Evolutionary conservation across 2,113 vertebrate species (phyloP).

Genomic region (Trochalopteron elliotii): DNA sequence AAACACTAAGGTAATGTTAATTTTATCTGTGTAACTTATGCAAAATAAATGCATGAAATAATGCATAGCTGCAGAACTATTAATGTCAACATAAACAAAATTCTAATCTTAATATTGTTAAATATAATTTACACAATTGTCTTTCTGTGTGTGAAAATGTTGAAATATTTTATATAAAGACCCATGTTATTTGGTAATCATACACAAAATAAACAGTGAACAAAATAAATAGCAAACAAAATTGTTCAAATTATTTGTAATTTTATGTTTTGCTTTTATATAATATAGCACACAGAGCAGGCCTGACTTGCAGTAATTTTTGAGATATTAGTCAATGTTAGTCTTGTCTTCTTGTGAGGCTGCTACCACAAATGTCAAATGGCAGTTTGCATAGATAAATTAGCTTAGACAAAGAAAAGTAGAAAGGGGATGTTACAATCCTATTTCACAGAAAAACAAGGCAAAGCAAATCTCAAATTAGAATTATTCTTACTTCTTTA

Average conservation of each 20-base stretch:
- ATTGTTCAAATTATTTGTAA: not conserved
- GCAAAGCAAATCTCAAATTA: not conserved
- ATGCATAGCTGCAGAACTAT: not conserved
- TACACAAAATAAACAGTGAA: not conserved
- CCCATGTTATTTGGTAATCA: fast-evolving
- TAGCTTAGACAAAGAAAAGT: not conserved
- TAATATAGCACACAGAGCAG: not conserved
- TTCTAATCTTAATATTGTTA: not conserved
- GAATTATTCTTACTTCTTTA: not conserved
- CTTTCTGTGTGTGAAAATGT: not conserved
- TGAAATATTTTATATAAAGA: not conserved
- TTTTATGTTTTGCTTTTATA: not conserved
- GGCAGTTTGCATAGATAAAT: not conserved
- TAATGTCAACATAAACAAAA: not conserved
- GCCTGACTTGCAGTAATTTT: not conserved
- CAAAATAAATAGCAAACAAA: not conserved
- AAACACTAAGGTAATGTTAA: not conserved
- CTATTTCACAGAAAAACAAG: not conserved
- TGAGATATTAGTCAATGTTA: not conserved
- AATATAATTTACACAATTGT: not conserved
- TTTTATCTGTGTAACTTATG: not conserved
- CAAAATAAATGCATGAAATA: not conserved
- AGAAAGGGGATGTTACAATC: not conserved
- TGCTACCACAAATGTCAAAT: not conserved
- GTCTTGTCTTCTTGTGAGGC: not conserved